These are phyloP conservation scores for Cyphomyrmex costatus DNA, from an alignment of 1,140 invertebrate species.

Conservation along the genomic window DNA sequence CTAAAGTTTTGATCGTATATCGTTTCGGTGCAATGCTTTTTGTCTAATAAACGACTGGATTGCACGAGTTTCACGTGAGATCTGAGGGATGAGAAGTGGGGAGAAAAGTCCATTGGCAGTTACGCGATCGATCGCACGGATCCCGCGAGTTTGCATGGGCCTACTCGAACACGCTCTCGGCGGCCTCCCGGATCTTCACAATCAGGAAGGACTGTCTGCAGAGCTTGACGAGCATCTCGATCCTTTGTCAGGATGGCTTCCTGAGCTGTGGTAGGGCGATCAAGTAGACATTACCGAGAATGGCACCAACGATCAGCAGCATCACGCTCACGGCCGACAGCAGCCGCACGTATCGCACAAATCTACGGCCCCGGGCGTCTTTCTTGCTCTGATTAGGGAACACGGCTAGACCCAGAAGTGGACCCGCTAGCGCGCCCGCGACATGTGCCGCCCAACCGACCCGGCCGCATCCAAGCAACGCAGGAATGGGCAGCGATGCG, in stretches of 20 bases:
- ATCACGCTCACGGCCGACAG: conserved; percentile 82
- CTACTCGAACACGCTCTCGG: conserved; percentile 84
- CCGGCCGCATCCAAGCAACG: conserved; percentile 83
- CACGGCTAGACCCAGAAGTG: conserved; percentile 93
- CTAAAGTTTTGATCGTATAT: background rate
- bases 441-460: conserved; percentile 94
- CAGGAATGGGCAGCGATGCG: conserved; percentile 84
- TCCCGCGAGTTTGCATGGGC: background rate
- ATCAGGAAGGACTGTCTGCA: conserved; percentile 84
- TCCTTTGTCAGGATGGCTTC: conserved; percentile 84
- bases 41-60: background rate
- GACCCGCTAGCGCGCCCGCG: conserved; percentile 92
- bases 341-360: conserved; percentile 83
- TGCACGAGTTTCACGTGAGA: conserved; percentile 13
- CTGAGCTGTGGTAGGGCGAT: conserved; percentile 83
- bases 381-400: conserved; percentile 88
- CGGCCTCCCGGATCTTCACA: conserved; percentile 83
- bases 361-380: conserved; percentile 81
- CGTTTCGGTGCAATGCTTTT: too few species aligned
- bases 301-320: conserved; percentile 83
- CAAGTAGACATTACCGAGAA: conserved; percentile 84
- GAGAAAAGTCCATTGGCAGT: conserved; percentile 4
- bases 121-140: background rate
- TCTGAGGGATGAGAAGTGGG: background rate
- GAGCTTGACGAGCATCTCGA: conserved; percentile 83